Conservation (phyloP, 2,888 invertebrate species). For the Danaus chrysippus region DNA sequence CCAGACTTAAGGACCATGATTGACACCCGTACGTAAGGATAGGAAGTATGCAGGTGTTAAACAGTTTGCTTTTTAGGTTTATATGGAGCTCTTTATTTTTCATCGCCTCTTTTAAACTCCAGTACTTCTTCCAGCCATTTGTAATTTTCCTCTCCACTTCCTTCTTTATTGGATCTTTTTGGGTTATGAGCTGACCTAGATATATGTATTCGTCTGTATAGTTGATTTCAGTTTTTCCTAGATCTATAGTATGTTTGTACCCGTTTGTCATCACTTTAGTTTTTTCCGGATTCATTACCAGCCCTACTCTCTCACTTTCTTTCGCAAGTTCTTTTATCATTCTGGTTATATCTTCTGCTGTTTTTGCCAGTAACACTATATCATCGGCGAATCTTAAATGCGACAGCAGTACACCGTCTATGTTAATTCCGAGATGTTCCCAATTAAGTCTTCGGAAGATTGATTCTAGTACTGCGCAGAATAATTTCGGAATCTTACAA, state of each 20-base stretch:
- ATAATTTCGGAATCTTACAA: too few species aligned
- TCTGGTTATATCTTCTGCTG: too few species aligned
- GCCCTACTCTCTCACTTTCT: too few species aligned
- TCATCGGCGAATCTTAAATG: too few species aligned
- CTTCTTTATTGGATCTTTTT: constrained; percentile 2
- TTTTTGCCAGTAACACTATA: too few species aligned
- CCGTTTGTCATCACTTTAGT: too few species aligned
- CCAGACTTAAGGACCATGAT: not conserved
- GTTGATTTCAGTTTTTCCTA: not conserved
- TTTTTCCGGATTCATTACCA: too few species aligned
- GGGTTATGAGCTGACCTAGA: not conserved
- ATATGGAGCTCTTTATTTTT: not conserved
- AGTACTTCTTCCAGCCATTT: constrained; percentile 5
- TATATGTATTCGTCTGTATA: not conserved
- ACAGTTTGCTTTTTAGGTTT: not conserved
- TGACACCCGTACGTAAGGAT: not conserved
- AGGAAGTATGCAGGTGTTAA: not conserved
- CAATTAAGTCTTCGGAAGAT: too few species aligned
- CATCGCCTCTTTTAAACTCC: constrained; percentile 6
- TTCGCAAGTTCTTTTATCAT: too few species aligned
- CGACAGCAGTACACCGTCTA: too few species aligned
- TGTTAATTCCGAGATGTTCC: too few species aligned
- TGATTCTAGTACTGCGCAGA: too few species aligned
- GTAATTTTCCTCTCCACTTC: not conserved
- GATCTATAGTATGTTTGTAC: not conserved